A percentile compares a stretch with the other conserved stretches of the same genome.
Conservation (phyloP, 2,113 vertebrate species). For the Neodontobutis hainanensis region DNA sequence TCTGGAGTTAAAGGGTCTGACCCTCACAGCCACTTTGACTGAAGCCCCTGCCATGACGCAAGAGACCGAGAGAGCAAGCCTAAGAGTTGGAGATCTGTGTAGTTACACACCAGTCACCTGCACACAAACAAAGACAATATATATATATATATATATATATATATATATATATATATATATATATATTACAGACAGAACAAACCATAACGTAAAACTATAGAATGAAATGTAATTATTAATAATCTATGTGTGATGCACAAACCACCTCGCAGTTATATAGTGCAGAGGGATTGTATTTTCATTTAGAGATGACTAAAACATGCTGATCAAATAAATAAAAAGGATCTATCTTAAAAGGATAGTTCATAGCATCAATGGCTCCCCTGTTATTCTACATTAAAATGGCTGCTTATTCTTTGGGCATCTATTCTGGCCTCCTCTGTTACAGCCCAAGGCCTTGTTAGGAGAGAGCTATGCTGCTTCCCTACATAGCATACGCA, state of each 20-base stretch:
- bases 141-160: background rate
- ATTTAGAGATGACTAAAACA: slow-evolving; percentile 9
- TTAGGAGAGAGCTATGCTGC: slow-evolving; percentile 5
- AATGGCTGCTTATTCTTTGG: slow-evolving; percentile 64
- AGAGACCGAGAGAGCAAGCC: slow-evolving; percentile 25
- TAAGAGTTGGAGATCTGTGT: slow-evolving; percentile 54
- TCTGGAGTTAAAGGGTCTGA: slow-evolving; percentile 97
- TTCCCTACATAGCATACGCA: background rate
- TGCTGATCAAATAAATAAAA: slow-evolving; percentile 19
- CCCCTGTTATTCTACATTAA: slow-evolving; percentile 42
- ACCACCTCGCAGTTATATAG: too few relatives aligned
- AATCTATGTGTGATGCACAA: too few relatives aligned
- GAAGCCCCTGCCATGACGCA: slow-evolving; percentile 90
- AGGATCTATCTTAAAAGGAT: slow-evolving; percentile 30
- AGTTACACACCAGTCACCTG: slow-evolving; percentile 63
- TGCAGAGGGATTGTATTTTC: background rate
- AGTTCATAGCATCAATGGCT: slow-evolving; percentile 28
- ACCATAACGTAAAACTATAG: too few relatives aligned
- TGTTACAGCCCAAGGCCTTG: slow-evolving; percentile 28
- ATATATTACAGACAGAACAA: too few relatives aligned
- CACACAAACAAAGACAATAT: slow-evolving; percentile 6
- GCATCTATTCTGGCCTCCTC: slow-evolving; percentile 36
- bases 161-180: background rate
- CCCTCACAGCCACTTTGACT: slow-evolving; percentile 96
- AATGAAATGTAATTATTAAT: too few relatives aligned